Evolutionary conservation across 2,888 invertebrate species (phyloP).

Genomic region (Gastracanthus pulcherrimus): DNA sequence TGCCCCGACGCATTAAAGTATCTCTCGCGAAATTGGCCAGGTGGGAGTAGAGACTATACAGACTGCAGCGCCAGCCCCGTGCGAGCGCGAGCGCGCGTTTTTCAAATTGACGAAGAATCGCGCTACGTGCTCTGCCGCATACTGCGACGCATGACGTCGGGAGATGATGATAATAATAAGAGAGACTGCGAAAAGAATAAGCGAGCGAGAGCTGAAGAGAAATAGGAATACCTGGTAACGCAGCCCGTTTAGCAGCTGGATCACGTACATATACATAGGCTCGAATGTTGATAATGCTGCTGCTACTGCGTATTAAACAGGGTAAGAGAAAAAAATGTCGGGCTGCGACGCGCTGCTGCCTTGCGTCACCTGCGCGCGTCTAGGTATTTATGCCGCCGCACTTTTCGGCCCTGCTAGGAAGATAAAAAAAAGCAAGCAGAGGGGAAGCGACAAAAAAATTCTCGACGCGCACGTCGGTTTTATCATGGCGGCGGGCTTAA

Average conservation of each 20-base stretch:
- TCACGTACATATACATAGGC: background rate
- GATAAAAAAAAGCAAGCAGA: background rate
- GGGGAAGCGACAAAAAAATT: background rate
- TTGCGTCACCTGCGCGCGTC: background rate
- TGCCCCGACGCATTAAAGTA: background rate
- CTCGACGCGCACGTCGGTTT: background rate
- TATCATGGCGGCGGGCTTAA: too few species aligned
- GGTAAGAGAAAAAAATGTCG: background rate
- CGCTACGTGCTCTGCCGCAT: background rate
- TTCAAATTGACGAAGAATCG: background rate
- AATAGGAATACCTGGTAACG: too few species aligned
- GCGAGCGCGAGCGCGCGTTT: background rate
- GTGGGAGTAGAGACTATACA: background rate
- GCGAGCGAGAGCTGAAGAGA: too few species aligned
- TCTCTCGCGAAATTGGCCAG: background rate
- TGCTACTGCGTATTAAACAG: background rate
- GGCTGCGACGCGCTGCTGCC: background rate
- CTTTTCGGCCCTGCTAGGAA: background rate
- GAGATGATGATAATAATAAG: background rate
- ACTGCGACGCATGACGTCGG: too few species aligned
- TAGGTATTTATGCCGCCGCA: background rate
- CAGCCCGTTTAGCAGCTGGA: background rate
- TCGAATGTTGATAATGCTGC: background rate
- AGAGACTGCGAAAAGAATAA: background rate
- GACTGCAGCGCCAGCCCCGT: background rate